These are phyloP conservation scores for Catostylus mosaicus DNA, from an alignment of 30 jellyfish, hydroid and myxozoan genomes.

Conservation along the genomic window DNA sequence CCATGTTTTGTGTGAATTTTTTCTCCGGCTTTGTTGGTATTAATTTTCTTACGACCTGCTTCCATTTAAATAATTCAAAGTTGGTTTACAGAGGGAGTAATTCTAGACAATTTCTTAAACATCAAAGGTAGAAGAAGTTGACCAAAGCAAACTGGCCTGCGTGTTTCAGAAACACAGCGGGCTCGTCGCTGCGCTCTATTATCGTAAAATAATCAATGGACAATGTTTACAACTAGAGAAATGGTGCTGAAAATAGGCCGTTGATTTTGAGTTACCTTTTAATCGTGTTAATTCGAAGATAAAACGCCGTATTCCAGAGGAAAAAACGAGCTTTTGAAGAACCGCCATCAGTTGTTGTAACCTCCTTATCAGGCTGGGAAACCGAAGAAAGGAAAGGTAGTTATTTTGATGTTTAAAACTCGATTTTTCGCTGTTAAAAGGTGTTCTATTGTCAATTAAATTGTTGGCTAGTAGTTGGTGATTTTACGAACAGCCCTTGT, in stretches of 20 bases:
- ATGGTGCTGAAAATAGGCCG: conserved; percentile 3
- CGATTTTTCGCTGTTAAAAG: conserved; percentile 1
- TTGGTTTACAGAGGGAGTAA: conserved; percentile 26
- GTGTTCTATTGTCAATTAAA: background rate
- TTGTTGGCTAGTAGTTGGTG: background rate
- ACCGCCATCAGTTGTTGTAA: background rate
- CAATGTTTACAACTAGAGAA: background rate
- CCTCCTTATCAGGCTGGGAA: too few species aligned
- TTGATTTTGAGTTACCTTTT: background rate
- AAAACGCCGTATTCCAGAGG: background rate
- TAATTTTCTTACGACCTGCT: conserved; percentile 61
- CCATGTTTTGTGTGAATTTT: conserved; percentile 61
- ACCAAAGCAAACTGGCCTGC: background rate
- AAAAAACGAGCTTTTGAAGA: background rate
- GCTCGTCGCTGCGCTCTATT: background rate
- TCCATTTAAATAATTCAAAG: conserved; percentile 26
- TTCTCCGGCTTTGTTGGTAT: conserved; percentile 45
- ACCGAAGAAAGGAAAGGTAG: background rate
- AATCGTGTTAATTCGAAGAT: background rate
- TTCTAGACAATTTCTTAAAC: conserved; percentile 1
- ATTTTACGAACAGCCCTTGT: background rate
- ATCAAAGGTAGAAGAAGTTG: background rate
- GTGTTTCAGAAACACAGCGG: too few species aligned
- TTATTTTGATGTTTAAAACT: background rate
- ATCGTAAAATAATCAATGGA: background rate